Conservation (phyloP, 2,113 vertebrate genomes). For the Amia ocellicauda region DNA sequence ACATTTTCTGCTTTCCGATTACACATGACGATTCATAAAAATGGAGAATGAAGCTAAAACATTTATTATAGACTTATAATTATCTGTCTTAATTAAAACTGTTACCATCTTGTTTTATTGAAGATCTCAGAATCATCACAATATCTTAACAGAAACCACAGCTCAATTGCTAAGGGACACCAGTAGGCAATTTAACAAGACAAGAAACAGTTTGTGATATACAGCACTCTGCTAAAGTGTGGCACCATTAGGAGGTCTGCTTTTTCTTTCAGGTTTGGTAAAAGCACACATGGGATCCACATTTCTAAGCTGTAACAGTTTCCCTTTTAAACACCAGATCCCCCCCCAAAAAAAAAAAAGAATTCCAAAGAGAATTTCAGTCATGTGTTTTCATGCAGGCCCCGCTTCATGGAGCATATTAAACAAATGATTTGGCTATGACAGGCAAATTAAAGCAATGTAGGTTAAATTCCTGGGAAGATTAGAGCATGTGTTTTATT, state of each 20-base stretch:
- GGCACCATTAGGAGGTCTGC: not conserved
- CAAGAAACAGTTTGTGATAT: too few species aligned
- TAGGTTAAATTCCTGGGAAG: constrained; percentile 13
- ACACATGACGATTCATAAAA: too few species aligned
- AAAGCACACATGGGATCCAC: constrained; percentile 51
- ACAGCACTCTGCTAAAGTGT: too few species aligned
- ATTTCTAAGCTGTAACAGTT: constrained; percentile 53
- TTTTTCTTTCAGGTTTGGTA: constrained; percentile 21
- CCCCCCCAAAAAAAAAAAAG: constrained; percentile 13
- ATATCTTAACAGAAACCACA: too few species aligned
- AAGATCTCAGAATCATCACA: too few species aligned
- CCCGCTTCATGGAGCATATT: constrained; percentile 33
- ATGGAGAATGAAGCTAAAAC: too few species aligned
- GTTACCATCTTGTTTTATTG: too few species aligned
- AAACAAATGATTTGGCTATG: constrained; percentile 29
- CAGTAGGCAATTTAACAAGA: too few species aligned
- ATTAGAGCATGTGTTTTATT: constrained; percentile 14
- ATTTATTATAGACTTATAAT: too few species aligned
- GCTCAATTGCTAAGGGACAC: too few species aligned
- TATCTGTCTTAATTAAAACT: too few species aligned
- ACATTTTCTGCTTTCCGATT: too few species aligned
- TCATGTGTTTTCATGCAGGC: constrained; percentile 47
- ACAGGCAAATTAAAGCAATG: constrained; percentile 23
- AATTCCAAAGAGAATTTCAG: constrained; percentile 33
- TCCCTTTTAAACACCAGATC: constrained; percentile 39